These are phyloP conservation scores for Drymonia ruficornis DNA, from an alignment of 2,888 invertebrate genomes.

Conservation along the genomic window DNA sequence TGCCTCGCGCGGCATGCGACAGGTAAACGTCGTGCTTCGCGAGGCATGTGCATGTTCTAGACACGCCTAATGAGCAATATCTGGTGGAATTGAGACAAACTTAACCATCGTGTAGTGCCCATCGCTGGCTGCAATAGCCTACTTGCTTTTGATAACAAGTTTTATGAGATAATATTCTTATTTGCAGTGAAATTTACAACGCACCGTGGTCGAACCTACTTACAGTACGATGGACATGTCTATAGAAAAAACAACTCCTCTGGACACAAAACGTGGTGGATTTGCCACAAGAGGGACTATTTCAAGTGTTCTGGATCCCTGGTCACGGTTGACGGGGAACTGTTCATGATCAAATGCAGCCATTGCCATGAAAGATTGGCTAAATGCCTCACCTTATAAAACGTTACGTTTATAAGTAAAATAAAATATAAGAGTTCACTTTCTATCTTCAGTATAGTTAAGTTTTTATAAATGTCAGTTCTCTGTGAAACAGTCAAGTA, in stretches of 20 bases:
- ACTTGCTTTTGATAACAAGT: too few relatives aligned
- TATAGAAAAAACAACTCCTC: background rate
- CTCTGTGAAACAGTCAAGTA: too few relatives aligned
- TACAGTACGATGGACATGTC: background rate
- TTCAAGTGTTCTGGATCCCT: constrained; percentile 18
- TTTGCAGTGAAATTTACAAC: background rate
- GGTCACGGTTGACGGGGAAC: constrained; percentile 9
- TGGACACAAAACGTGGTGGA: background rate
- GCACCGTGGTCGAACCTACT: background rate
- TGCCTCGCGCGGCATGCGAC: too few relatives aligned
- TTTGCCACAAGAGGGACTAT: constrained; percentile 2
- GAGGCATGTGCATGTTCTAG: too few relatives aligned
- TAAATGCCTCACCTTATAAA: background rate
- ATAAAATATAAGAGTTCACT: too few relatives aligned
- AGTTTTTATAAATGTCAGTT: too few relatives aligned
- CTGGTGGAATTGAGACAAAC: too few relatives aligned
- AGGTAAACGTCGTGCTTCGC: too few relatives aligned
- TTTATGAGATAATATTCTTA: background rate
- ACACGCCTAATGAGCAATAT: too few relatives aligned
- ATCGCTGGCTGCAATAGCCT: background rate
- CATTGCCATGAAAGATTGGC: constrained; percentile 14
- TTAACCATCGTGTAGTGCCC: too few relatives aligned
- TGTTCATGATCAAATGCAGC: constrained; percentile 13
- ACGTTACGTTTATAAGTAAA: too few relatives aligned
- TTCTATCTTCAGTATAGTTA: too few relatives aligned